Base-by-base conservation (phyloP, 1,140 invertebrate species). In the Eciton burchellii region DNA sequence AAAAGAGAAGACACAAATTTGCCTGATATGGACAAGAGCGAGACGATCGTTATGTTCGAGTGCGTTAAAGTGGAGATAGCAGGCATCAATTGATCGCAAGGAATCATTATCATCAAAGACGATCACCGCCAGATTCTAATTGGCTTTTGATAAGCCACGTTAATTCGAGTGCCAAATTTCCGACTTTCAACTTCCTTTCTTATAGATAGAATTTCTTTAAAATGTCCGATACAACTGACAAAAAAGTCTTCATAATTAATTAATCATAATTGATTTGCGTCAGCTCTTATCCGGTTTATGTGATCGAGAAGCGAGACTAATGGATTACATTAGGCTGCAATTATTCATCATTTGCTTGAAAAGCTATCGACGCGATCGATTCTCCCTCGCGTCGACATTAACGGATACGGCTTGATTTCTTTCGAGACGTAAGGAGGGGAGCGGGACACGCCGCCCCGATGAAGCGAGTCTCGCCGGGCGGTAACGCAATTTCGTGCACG, bases 401-500 rank as follows among this genome's bases (percentile, higher is more conserved):
- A 63, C n/a, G 4, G 12, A 54, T 35, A 54, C 54, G 29, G 12
- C 47, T 41, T 77, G 26, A 47, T 72, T 57, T 57, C 52, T 71
- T 82, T 47, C 26, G 47, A 54, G 29, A 29, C 29, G 16, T n/a
- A 82, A 11, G 12, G n/a, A 35, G 11, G 12, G n/a, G n/a, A n/a
- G 9, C 41, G 24, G 35, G 21, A 43, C 24, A 26, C 35, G 35
- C 84, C 14, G 41, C 73, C n/a, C 24, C 43, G 16, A 54, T 5
- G 21, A 63, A 57, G 68, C 47, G 56, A 35, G 71, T 66, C 79
- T 83, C 66, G 8, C 70, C 56, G 54, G 24, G 59, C 41, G 68
- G 19, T 84, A 87, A 76, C 59, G 86, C 29, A 88, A 89, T 88
- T 86, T 86, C 84, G 57, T 81, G 63, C 52, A 16, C 73, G 12